These are phyloP conservation scores for Myzus persicae DNA, from an alignment of 1,140 invertebrate genomes.

Conservation along the genomic window DNA sequence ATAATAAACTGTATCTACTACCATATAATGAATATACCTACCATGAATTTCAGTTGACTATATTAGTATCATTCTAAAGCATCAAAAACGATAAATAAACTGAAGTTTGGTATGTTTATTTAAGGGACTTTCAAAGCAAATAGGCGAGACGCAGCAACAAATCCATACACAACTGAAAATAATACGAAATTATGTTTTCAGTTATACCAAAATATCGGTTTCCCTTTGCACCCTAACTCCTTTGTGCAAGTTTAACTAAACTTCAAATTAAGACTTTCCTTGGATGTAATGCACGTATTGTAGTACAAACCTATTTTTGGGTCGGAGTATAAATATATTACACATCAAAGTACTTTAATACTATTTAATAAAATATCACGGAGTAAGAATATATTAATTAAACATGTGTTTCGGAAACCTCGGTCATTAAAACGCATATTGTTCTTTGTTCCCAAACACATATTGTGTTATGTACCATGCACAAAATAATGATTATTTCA, in stretches of 20 bases:
- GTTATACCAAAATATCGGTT: neutral
- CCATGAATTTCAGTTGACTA: neutral
- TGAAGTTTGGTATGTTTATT: neutral
- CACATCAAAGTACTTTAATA: neutral
- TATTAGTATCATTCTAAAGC: neutral
- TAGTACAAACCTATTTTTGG: neutral
- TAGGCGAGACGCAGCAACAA: neutral
- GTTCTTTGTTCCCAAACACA: neutral
- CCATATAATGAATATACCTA: neutral
- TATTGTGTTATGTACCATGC: neutral
- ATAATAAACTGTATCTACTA: neutral
- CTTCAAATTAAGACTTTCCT: neutral
- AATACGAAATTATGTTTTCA: neutral
- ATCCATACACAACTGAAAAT: neutral
- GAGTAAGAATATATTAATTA: neutral
- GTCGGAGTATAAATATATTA: neutral
- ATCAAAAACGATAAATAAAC: neutral
- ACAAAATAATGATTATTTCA: neutral
- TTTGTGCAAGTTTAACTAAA: neutral
- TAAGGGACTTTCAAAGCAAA: neutral
- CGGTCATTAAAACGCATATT: neutral
- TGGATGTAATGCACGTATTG: neutral
- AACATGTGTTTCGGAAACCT: neutral
- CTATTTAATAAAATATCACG: neutral
- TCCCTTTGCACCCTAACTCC: neutral